These are phyloP conservation scores for Bombus ignitus DNA, from an alignment of 1,140 invertebrate genomes.

Conservation along the genomic window DNA sequence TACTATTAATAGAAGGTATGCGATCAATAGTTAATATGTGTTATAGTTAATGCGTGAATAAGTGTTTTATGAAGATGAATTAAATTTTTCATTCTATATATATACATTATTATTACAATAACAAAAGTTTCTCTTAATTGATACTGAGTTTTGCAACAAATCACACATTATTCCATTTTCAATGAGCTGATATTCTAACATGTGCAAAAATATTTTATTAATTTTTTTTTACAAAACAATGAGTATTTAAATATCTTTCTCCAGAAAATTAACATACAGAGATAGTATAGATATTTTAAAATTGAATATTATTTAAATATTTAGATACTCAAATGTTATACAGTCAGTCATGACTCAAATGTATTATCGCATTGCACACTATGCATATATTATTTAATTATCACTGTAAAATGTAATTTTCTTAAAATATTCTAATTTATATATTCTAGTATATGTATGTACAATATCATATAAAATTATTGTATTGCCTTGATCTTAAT, in stretches of 20 bases:
- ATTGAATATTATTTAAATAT: conserved; percentile 20
- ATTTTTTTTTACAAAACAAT: conserved; percentile 58
- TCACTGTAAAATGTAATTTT: conserved; percentile 29
- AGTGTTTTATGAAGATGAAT: conserved; percentile 35
- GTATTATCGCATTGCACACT: conserved; percentile 15
- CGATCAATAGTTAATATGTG: conserved; percentile 1
- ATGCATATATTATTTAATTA: conserved; percentile 32
- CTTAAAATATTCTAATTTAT: conserved; percentile 6
- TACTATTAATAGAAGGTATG: conserved; percentile 19
- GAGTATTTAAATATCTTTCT: conserved; percentile 15
- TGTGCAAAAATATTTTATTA: conserved; percentile 66
- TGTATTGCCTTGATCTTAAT: conserved; percentile 20
- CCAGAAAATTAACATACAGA: not conserved
- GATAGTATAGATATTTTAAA: not conserved
- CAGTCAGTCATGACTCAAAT: conserved; percentile 13
- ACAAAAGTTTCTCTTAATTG: conserved; percentile 25
- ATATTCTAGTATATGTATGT: conserved; percentile 57
- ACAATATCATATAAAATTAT: conserved; percentile 64
- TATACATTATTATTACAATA: conserved; percentile 39
- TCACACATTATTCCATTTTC: conserved; percentile 27
- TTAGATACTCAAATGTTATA: not conserved
- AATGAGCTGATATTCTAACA: conserved; percentile 29
- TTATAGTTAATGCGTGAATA: conserved; percentile 8
- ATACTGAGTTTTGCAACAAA: conserved; percentile 34
- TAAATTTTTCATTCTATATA: conserved; percentile 34